Base-by-base conservation (phyloP, 1,140 invertebrate species). In the Drosophila sucinea region DNA sequence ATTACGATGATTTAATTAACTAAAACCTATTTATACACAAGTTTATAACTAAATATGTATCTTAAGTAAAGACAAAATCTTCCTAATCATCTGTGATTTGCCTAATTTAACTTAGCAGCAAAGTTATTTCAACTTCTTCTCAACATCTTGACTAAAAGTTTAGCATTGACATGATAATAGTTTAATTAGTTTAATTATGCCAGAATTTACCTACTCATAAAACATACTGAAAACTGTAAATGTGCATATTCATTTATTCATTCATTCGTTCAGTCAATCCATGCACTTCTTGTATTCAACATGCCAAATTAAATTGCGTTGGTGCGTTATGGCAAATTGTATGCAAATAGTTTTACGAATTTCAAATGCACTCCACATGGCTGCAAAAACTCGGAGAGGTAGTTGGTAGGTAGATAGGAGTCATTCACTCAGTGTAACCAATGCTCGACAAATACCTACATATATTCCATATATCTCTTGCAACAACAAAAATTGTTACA, bases 331-430 rank as follows among this genome's bases (percentile, higher is more conserved):
- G 23, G 38, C 56, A 82, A 71, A 66, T 83, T 78, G 67, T 67
- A 65, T 64, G 65, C 47, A 84, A 84, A 79, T 79, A 83, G 56
- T 65, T 79, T 62, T 61, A 51, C 60, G 69, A 56, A 76, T 69
- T 76, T 70, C 74, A 70, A 70, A 56, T 80, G 61, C 66, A 77
- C 41, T 72, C n/a, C n/a, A 51, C 44, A 41, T 2, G 40, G 40
- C 2, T 30, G 30, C 4, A 3, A 30, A 27, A 51, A 25, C 17
- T 51, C 1, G 1, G 5, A 4, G 3, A 35, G 35, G 8, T 7
- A 11, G 35, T 6, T 7, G 6, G 7, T 2, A 25, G 44, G 44
- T 47, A 47, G 44, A 7, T 23, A 44, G 4, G 5, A 25, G 35
- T 17, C 33, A 38, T 7, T 38, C 35, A 38, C 35, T 38, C 35